A percentile compares a stretch with the other conserved stretches of the same genome.
Conservation (phyloP, 1,140 invertebrate genomes). For the Dendroctonus ponderosae region DNA sequence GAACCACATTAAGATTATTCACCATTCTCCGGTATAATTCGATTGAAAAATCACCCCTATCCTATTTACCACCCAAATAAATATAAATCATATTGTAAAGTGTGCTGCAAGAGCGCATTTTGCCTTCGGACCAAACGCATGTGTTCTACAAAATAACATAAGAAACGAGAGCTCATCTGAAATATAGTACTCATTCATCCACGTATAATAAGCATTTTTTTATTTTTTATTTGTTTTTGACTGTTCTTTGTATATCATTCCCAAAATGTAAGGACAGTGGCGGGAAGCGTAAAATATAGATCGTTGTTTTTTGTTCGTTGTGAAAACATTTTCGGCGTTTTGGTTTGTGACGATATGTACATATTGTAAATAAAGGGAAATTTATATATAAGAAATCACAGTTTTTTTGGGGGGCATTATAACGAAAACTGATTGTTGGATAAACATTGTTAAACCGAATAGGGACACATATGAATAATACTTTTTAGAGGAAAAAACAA, state of each 20-base stretch:
- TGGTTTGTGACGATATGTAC: conserved; percentile 17
- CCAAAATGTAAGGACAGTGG: conserved; percentile 20
- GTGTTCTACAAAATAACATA: conserved; percentile 13
- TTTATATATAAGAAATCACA: too few relatives aligned
- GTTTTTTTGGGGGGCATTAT: too few relatives aligned
- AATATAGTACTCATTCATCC: background rate
- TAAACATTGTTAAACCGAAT: too few relatives aligned
- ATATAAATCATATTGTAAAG: too few relatives aligned
- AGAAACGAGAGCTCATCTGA: too few relatives aligned
- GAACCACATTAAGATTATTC: too few relatives aligned
- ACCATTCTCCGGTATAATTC: too few relatives aligned
- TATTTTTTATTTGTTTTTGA: conserved; percentile 12
- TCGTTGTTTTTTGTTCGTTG: conserved; percentile 18
- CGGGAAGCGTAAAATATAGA: conserved; percentile 8
- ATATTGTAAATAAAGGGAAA: conserved; percentile 22
- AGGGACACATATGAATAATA: too few relatives aligned
- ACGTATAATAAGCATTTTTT: background rate
- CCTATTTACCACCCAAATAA: too few relatives aligned
- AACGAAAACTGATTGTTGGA: too few relatives aligned
- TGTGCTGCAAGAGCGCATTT: background rate
- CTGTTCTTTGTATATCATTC: conserved; percentile 22
- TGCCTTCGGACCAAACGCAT: conserved; percentile 21
- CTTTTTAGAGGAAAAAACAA: too few relatives aligned
- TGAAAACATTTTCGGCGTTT: conserved; percentile 6
- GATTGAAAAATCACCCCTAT: too few relatives aligned